phyloP scores from a whole-genome alignment of 92 coral and sea anemone species.

The Actinostola sp. region DNA sequence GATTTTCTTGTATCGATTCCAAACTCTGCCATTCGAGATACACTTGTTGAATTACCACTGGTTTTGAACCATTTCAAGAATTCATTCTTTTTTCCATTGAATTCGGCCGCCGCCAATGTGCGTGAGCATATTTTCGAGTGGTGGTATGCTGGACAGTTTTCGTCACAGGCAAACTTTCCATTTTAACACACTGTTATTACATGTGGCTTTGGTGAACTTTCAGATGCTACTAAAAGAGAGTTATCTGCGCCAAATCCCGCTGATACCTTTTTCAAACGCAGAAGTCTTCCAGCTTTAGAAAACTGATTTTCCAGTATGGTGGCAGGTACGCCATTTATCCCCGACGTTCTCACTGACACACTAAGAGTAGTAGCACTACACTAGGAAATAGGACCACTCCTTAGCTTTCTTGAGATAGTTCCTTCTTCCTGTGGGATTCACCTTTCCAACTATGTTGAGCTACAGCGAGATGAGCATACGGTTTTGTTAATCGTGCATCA shows the following conservation, averaged over 20 bases:
- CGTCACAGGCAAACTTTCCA: slow-evolving; percentile 47
- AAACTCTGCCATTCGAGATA: slow-evolving; percentile 36
- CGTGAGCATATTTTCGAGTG: slow-evolving; percentile 43
- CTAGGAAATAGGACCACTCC: slow-evolving; percentile 41
- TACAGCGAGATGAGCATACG: slow-evolving; percentile 42
- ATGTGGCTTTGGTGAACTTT: slow-evolving; percentile 49
- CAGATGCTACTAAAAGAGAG: slow-evolving; percentile 46
- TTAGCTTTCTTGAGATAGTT: slow-evolving; percentile 36
- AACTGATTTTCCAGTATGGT: slow-evolving; percentile 41
- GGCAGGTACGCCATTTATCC: slow-evolving; percentile 37
- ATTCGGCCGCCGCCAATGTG: slow-evolving; percentile 51
- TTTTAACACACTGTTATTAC: slow-evolving; percentile 32
- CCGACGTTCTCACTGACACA: slow-evolving; percentile 31
- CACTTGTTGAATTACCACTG: slow-evolving; percentile 30
- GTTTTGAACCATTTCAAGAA: slow-evolving; percentile 38
- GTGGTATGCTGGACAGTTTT: slow-evolving; percentile 39
- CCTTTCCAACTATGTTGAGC: slow-evolving; percentile 43
- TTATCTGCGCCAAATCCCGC: slow-evolving; percentile 35
- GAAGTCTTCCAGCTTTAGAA: slow-evolving; percentile 40
- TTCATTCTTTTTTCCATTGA: slow-evolving; percentile 27
- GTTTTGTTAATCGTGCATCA: slow-evolving; percentile 37
- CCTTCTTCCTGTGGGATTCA: slow-evolving; percentile 48
- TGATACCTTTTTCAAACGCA: slow-evolving; percentile 40
- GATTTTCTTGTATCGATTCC: slow-evolving; percentile 39
- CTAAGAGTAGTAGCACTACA: slow-evolving; percentile 13